Evolutionary conservation across 2,797 vertebrate species (phyloP).

Genomic region (Glyptemys insculpta): DNA sequence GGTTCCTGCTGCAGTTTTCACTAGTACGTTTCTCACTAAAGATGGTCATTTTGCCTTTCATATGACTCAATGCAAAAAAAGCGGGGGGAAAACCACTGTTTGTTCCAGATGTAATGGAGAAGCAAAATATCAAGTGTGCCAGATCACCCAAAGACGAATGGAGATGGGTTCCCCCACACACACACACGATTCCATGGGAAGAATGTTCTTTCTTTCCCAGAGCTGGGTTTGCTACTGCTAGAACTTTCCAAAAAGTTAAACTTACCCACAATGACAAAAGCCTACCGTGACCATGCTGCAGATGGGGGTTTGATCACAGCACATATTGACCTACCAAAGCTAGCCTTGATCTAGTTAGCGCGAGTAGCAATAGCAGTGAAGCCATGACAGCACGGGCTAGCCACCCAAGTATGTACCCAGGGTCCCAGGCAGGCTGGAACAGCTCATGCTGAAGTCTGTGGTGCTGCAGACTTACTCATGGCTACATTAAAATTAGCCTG

Average conservation of each 20-base stretch:
- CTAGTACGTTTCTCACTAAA: neutral
- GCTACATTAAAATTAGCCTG: neutral
- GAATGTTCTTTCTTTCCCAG: neutral
- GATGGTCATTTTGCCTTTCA: neutral
- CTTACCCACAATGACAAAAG: no score
- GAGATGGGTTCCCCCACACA: neutral
- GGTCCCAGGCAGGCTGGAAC: neutral
- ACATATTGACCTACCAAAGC: no score
- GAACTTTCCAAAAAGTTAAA: neutral
- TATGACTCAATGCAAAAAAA: accelerated
- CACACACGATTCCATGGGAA: neutral
- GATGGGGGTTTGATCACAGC: no score
- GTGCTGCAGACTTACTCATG: neutral
- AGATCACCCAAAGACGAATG: neutral
- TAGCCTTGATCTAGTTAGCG: no score
- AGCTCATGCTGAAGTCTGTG: neutral
- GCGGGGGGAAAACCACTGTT: no score
- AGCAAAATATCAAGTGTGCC: neutral
- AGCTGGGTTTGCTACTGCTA: neutral
- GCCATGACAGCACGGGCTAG: no score
- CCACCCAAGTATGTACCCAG: neutral
- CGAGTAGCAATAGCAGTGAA: no score
- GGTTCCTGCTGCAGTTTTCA: neutral
- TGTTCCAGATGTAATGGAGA: neutral
- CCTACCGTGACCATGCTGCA: no score